A percentile compares a stretch with the other conserved stretches of the same genome.
These are phyloP conservation scores for Diplodus puntazzo DNA, from an alignment of 2,797 vertebrate species.

Conservation along the genomic window DNA sequence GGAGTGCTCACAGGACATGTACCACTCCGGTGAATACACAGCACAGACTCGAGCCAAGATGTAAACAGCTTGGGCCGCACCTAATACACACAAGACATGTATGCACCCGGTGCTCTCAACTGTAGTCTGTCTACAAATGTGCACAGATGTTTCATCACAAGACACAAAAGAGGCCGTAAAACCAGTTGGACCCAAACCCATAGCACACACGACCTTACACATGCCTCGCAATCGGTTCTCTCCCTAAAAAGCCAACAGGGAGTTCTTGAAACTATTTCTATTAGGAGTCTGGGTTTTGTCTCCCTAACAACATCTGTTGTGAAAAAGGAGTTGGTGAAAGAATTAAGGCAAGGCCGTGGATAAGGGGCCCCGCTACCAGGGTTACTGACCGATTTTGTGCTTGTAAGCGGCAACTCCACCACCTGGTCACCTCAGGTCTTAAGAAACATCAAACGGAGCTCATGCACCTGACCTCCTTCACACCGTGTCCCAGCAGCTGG, in stretches of 20 bases:
- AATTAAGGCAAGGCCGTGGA: constrained; percentile 70
- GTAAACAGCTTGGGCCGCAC: constrained; percentile 77
- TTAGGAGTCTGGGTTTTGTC: constrained; percentile 80
- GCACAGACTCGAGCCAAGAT: constrained; percentile 59
- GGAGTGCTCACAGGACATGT: constrained; percentile 61
- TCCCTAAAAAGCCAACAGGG: constrained; percentile 78
- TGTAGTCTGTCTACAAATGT: constrained; percentile 69
- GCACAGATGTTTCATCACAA: constrained; percentile 82
- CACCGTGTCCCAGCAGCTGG: constrained; percentile 23
- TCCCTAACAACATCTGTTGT: constrained; percentile 74
- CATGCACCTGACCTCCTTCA: constrained; percentile 56
- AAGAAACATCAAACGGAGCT: constrained; percentile 63
- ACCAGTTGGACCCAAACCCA: constrained; percentile 75
- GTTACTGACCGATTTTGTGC: constrained; percentile 58
- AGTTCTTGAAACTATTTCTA: constrained; percentile 81
- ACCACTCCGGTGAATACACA: constrained; percentile 66
- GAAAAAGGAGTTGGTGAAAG: constrained; percentile 80
- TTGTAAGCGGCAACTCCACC: constrained; percentile 32
- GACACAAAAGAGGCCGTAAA: constrained; percentile 80
- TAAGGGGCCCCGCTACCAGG: constrained; percentile 70
- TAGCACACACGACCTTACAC: constrained; percentile 80
- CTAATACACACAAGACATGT: constrained; percentile 69
- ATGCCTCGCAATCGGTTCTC: constrained; percentile 71
- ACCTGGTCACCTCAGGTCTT: constrained; percentile 59
- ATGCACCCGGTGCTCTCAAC: constrained; percentile 68